Evolutionary conservation across 2,888 invertebrate genomes (phyloP).

Genomic region (Mythimna loreyi): DNA sequence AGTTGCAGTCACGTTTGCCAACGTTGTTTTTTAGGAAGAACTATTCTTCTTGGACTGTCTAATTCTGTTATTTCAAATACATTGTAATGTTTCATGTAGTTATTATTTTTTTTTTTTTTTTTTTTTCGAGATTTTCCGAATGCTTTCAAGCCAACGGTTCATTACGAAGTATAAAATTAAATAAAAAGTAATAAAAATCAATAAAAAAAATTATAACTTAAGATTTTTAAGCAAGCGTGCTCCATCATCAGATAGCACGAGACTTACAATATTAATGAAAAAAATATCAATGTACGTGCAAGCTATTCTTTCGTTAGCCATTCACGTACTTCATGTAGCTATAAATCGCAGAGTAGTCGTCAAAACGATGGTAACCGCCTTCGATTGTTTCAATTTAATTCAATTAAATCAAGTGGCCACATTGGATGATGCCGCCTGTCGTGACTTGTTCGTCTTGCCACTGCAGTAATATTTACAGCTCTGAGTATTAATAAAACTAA

Average conservation of each 20-base stretch:
- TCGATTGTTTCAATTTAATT: slow-evolving; percentile 86
- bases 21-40: neutral
- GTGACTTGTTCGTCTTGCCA: slow-evolving; percentile 65
- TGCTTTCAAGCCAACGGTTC: neutral
- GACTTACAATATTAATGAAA: too few species aligned
- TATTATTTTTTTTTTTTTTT: too few species aligned
- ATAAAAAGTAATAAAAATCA: too few species aligned
- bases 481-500: slow-evolving; percentile 43
- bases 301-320: slow-evolving; percentile 22
- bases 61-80: too few species aligned
- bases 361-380: slow-evolving; percentile 61
- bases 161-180: too few species aligned
- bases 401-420: slow-evolving; percentile 85
- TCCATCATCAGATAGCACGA: too few species aligned
- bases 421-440: slow-evolving; percentile 72
- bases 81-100: too few species aligned
- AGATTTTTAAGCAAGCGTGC: too few species aligned
- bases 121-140: neutral
- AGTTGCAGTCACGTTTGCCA: neutral
- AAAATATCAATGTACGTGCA: neutral
- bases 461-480: slow-evolving; percentile 61
- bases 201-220: too few species aligned
- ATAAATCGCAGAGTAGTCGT: slow-evolving; percentile 57
- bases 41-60: too few species aligned
- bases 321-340: slow-evolving; percentile 34